Percentiles rank a stretch among this genome's conserved stretches.
These are phyloP conservation scores for Athetis lepigone DNA, from an alignment of 2,888 invertebrate genomes.

Conservation along the genomic window DNA sequence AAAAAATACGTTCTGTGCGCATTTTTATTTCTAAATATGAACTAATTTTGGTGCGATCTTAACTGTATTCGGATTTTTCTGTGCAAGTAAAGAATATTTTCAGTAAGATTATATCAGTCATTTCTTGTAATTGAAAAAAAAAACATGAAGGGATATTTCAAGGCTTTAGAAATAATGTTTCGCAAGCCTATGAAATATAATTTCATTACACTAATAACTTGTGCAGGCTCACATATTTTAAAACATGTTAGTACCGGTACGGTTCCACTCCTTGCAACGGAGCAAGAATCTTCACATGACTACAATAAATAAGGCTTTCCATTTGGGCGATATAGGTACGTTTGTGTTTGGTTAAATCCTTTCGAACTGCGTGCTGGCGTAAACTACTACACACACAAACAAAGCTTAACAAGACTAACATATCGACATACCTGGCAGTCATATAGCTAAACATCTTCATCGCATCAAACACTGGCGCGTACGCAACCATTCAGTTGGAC, in stretches of 20 bases:
- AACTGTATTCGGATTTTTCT: conserved; percentile 24
- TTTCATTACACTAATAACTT: conserved; percentile 5
- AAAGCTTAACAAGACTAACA: conserved; percentile 20
- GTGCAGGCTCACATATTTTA: conserved; percentile 28
- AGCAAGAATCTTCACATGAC: neutral
- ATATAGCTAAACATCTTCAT: conserved; percentile 22
- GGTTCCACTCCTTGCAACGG: conserved; percentile 1
- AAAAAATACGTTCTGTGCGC: neutral
- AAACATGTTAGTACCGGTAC: conserved; percentile 1
- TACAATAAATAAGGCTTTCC: neutral
- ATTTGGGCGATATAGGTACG: neutral
- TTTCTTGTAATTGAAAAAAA: neutral
- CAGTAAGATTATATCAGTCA: neutral
- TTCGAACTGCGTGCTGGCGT: neutral
- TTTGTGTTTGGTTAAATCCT: conserved; percentile 11
- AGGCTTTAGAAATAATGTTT: conserved; percentile 16
- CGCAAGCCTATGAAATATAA: conserved; percentile 14
- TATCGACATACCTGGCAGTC: conserved; percentile 30
- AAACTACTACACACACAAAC: conserved; percentile 1
- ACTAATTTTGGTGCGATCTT: conserved; percentile 39
- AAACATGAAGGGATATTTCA: neutral
- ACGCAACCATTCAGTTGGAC: conserved; percentile 29
- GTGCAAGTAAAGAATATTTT: neutral
- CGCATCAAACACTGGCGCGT: conserved; percentile 15
- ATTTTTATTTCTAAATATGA: conserved; percentile 18